Base-by-base conservation (phyloP, 2,113 vertebrate species). In the Typhlomys cinereus region DNA sequence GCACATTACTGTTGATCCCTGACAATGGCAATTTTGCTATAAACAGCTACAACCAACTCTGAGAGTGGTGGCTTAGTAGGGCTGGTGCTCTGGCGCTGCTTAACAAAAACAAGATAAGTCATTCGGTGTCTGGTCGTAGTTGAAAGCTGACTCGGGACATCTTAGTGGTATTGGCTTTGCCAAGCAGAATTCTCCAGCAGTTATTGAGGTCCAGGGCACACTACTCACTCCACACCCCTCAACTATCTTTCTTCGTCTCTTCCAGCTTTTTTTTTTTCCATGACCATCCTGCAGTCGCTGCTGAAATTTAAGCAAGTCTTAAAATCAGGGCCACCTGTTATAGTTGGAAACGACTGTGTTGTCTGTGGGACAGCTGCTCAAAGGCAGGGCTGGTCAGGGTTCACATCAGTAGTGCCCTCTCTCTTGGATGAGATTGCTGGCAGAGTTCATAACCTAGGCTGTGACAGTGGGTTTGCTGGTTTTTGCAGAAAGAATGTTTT, bases 301-400 rank as follows among this genome's bases (percentile, higher is more conserved):
- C 80, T 97, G 96, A 96, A 96, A 97, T 96, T 96, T 97, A 96
- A 97, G 95, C 94, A 93, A 96, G 95, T 94, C 62, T 95, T 70
- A 80, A 97, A 97, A 86, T 93, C 95, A 85, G 21, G 83, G 50
- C 76, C 96, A 97, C 95, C 96, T 97, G 95, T 95, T 91, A 78
- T 64, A 84, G 52, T 74, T 96, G 96, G 96, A 96, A 85, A 91
- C 66, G 48, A 62, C 92, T 1, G 5, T 81, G 95, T 71, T 88
- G 80, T 91, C 95, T 96, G 84, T 92, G 76, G 59, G 61, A 93
- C 84, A 94, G 95, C 96, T 94, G 95, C 89, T 71, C 44, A 41
- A 70, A 85, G 4, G 44, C 74, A 62, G 52, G 66, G 89, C 75
- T 71, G 73, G 84, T 31, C 75, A 81, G 44, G 57, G 80, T 73